Evolutionary conservation across 2,797 vertebrate species (phyloP).

Genomic region (Capromys pilorides): DNA sequence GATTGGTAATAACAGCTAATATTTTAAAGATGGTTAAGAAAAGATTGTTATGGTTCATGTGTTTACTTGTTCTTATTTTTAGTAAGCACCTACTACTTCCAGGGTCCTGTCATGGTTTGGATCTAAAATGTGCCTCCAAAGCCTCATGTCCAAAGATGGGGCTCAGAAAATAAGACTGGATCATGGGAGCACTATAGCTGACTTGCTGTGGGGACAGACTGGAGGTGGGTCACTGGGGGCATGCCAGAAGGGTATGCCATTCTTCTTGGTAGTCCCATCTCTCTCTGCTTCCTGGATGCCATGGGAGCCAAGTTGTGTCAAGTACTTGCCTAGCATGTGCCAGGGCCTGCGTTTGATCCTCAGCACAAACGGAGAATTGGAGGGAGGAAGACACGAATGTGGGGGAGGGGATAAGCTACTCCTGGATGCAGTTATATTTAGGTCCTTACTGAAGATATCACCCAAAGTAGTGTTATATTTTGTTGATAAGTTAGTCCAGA

Average conservation of each 20-base stretch:
- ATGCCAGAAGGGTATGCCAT: background rate
- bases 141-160: background rate
- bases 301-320: background rate
- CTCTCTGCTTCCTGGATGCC: background rate
- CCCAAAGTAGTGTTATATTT: background rate
- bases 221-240: background rate
- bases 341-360: background rate
- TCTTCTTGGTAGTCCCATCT: background rate
- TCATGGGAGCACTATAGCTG: background rate
- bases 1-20: slow-evolving; percentile 17
- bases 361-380: background rate
- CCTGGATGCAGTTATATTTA: background rate
- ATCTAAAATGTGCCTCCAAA: background rate
- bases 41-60: slow-evolving; percentile 31
- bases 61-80: slow-evolving; percentile 42
- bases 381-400: background rate
- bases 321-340: background rate
- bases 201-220: background rate
- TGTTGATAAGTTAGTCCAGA: background rate
- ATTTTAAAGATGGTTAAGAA: background rate
- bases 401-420: background rate
- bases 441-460: background rate
- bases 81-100: background rate
- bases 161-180: background rate
- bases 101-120: background rate